Evolutionary conservation across 2,888 invertebrate species (phyloP).

Genomic region (Macrosoma leucophasiata): DNA sequence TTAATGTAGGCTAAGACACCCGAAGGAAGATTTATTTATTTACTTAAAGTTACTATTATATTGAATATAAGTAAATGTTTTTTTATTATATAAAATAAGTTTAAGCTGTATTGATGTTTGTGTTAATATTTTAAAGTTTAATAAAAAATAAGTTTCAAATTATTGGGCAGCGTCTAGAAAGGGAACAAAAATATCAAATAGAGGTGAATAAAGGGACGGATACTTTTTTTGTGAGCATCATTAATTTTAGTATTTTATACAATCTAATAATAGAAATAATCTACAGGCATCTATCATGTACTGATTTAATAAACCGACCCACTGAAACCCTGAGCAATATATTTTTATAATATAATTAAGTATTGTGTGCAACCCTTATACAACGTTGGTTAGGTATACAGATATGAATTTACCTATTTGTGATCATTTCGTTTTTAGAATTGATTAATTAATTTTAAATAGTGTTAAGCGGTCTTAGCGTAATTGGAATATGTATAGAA

Average conservation of each 20-base stretch:
- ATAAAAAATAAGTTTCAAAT: conserved; percentile 18
- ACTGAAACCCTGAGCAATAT: conserved; percentile 72
- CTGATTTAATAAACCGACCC: conserved; percentile 70
- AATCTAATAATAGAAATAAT: conserved; percentile 34
- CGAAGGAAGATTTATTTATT: conserved; percentile 38
- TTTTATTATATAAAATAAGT: conserved; percentile 23
- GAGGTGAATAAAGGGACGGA: conserved; percentile 21
- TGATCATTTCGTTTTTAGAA: conserved; percentile 57
- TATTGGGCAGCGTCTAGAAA: conserved; percentile 32
- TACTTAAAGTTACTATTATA: conserved; percentile 33
- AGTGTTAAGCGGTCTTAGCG: conserved; percentile 36
- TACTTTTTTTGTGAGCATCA: conserved; percentile 19
- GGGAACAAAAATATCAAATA: conserved; percentile 36
- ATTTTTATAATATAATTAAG: conserved; percentile 72
- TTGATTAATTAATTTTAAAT: conserved; percentile 50
- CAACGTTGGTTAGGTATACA: conserved; percentile 61
- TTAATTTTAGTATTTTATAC: conserved; percentile 31
- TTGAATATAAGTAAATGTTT: conserved; percentile 29
- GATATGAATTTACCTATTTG: conserved; percentile 59
- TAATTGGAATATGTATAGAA: conserved; percentile 26
- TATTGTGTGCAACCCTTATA: conserved; percentile 61
- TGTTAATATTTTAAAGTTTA: conserved; percentile 15
- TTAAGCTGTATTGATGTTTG: conserved; percentile 21
- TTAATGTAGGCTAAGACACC: conserved; percentile 43
- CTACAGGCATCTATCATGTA: conserved; percentile 47